Evolutionary conservation across 53 echinoderm and acorn worm species (phyloP), one percentile per base, ranked within the genome.

Genomic region (Stichopus horrens): DNA sequence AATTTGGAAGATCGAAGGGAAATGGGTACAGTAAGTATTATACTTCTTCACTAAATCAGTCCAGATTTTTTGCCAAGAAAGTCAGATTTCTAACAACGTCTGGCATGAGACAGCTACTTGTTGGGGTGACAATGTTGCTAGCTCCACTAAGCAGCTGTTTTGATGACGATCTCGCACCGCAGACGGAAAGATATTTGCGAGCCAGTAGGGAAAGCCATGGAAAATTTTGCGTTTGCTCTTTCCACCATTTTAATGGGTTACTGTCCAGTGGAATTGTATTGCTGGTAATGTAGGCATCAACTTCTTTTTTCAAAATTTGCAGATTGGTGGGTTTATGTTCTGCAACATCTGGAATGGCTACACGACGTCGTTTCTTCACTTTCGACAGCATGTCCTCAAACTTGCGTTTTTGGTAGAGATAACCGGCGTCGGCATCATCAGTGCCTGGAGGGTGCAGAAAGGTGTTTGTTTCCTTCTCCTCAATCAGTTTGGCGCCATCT

Each of bases 241-340:
- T 52, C 92, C 92, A 92, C 92, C 92, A 92, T 4, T 10, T 21
- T 54, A 92, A 21, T 52, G 92, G 92, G 65, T 84, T 53, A 53
- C 52, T 52, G 10, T 79, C 55, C 79, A 51, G 19, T 75, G 16
- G 22, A 51, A 75, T 75, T 8, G 75, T 18, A 21, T 75, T 0
- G 22, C 9, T 23, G 21, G 75, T 21, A 51, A 75, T 14, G 21
- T 75, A 75, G 16, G 75, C 21, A 9, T 19, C 75, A 51, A 75
- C 19, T 21, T 20, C 75, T 37, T 37, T 21, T 21, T 75, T 75
- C 11, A 63, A 13, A 4, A 13, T 63, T 21, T 21, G 75, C 8
- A 18, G 9, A 51, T 75, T 37, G 75, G 75, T 37, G 0, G 21
- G 75, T 0, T 75, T 6, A 4, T 13, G 18, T 9, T 14, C 9